These are phyloP conservation scores for Egretta garzetta DNA, from an alignment of 2,113 vertebrate species.

Conservation along the genomic window DNA sequence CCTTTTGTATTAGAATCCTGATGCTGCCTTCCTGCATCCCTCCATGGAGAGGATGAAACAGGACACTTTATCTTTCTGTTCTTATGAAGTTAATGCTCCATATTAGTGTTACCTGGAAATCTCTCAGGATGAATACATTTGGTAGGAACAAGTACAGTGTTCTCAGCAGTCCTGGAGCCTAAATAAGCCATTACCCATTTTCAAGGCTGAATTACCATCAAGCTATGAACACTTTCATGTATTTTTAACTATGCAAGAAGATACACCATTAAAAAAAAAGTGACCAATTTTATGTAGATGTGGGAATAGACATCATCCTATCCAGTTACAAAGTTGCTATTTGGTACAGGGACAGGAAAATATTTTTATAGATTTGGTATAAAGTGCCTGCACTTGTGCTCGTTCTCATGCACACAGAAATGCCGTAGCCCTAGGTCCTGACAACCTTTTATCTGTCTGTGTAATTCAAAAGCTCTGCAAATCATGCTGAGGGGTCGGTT, in stretches of 20 bases:
- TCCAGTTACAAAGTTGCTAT: not conserved
- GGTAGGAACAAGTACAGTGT: not conserved
- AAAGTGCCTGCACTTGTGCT: not conserved
- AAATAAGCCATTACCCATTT: conserved; percentile 12
- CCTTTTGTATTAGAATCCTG: not conserved
- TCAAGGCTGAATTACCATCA: not conserved
- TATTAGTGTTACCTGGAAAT: not conserved
- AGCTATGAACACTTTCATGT: not conserved
- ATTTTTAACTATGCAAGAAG: conserved; percentile 7
- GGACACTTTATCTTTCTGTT: not conserved
- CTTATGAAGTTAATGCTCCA: not conserved
- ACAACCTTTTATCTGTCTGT: not conserved
- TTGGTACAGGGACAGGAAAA: not conserved
- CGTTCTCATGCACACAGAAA: not conserved
- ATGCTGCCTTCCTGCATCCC: not conserved
- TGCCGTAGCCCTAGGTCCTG: not conserved
- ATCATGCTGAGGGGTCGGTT: not conserved
- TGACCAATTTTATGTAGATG: not conserved
- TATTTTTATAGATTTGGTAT: not conserved
- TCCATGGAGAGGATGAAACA: not conserved
- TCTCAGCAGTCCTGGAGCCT: not conserved
- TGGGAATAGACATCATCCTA: not conserved
- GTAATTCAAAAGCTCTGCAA: not conserved
- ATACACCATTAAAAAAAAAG: not conserved
- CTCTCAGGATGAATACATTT: conserved; percentile 9